Percentiles rank a stretch among this genome's conserved stretches.
phyloP scores from a whole-genome alignment of 2,113 vertebrate species.

The Eupsittula cactorum region DNA sequence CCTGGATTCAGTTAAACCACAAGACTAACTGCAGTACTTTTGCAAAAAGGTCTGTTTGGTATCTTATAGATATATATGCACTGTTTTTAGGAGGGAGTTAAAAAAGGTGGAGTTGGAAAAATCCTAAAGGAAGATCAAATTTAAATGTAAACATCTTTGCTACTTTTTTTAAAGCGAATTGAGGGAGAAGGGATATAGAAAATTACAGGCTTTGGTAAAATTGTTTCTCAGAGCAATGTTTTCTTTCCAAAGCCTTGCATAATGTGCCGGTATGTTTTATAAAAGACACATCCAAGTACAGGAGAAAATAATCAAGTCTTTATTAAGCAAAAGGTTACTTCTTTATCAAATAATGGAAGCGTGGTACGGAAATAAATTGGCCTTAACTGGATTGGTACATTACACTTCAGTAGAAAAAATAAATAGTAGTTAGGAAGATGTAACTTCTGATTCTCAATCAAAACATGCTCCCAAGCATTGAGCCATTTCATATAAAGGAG shows the following conservation, averaged over 20 bases:
- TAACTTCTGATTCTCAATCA: neutral
- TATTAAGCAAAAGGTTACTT: neutral
- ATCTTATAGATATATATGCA: neutral
- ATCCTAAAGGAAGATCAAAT: neutral
- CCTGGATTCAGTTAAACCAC: neutral
- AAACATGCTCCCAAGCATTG: neutral
- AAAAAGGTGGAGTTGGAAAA: neutral
- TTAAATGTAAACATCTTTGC: neutral
- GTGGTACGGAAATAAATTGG: neutral
- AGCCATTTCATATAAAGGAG: neutral
- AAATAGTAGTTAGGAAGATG: neutral
- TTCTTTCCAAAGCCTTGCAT: neutral
- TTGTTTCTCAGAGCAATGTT: neutral
- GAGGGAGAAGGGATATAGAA: constrained; percentile 5
- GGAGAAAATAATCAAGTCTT: neutral
- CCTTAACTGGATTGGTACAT: neutral
- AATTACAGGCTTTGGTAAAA: constrained; percentile 17
- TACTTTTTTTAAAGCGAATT: neutral
- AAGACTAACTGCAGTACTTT: neutral
- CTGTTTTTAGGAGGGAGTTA: neutral
- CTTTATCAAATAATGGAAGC: neutral
- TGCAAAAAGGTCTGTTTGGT: neutral
- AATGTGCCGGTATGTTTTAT: neutral
- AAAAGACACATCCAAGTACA: neutral
- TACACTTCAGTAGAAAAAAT: neutral